These are phyloP conservation scores for Drosophila subquinaria DNA, from an alignment of 2,888 invertebrate species.

Conservation along the genomic window DNA sequence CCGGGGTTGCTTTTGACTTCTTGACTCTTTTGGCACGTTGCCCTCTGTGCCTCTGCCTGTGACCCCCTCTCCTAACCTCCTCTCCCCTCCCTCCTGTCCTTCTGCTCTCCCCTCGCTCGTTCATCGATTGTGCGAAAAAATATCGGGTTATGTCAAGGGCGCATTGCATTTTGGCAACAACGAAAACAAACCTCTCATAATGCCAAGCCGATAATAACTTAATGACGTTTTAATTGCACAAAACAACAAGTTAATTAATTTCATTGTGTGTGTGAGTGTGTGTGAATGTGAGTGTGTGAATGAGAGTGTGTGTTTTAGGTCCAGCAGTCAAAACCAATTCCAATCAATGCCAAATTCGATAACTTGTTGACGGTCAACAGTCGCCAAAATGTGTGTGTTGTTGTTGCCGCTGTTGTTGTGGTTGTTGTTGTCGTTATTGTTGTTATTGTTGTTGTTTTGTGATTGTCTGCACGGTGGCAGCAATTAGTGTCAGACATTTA, in stretches of 20 bases:
- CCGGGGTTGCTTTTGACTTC: conserved; percentile 67
- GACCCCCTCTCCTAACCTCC: conserved; percentile 5
- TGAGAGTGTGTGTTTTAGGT: conserved; percentile 19
- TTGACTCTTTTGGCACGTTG: conserved; percentile 49
- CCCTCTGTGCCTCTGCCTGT: conserved; percentile 22
- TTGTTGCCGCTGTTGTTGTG: conserved; percentile 3
- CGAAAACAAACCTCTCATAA: conserved; percentile 63
- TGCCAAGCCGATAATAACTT: conserved; percentile 72
- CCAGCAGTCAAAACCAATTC: conserved; percentile 72
- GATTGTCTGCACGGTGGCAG: conserved; percentile 72
- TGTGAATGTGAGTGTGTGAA: conserved; percentile 18
- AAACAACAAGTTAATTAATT: conserved; percentile 80
- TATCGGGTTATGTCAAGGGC: conserved; percentile 70
- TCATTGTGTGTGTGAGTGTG: conserved; percentile 46
- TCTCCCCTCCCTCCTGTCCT: background rate
- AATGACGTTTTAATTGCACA: conserved; percentile 79
- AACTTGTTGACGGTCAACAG: conserved; percentile 59
- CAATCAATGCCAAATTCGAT: conserved; percentile 67
- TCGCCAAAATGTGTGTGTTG: conserved; percentile 42
- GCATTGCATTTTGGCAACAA: conserved; percentile 58
- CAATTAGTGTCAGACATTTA: conserved; percentile 72
- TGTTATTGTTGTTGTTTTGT: conserved; percentile 13
- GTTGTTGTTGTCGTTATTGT: conserved; percentile 5
- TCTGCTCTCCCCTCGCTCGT: background rate
- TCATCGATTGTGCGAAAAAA: conserved; percentile 21